A percentile compares a stretch with the other conserved stretches of the same genome.
phyloP scores from a whole-genome alignment of 2,113 vertebrate genomes.

The Clarias macrocephalus region DNA sequence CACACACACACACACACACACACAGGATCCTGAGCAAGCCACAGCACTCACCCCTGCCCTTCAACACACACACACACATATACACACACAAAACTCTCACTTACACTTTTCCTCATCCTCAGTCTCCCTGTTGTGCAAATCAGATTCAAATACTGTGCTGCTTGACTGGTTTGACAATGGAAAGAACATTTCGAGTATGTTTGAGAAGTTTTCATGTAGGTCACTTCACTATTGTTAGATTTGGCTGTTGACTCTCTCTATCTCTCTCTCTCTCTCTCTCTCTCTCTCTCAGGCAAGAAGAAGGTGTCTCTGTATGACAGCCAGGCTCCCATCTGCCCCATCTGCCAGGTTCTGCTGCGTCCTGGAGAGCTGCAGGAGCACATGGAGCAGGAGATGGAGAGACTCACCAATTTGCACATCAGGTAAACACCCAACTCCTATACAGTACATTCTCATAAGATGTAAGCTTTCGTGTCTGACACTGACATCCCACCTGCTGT shows the following conservation, averaged over 20 bases:
- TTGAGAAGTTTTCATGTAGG: slow-evolving; percentile 41
- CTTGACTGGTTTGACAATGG: slow-evolving; percentile 25
- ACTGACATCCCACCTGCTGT: neutral
- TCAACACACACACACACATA: slow-evolving; percentile 48
- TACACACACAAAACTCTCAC: slow-evolving; percentile 8
- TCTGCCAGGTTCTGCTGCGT: slow-evolving; percentile 95
- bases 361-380: slow-evolving; percentile 95
- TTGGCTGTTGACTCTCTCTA: slow-evolving; percentile 12
- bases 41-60: slow-evolving; percentile 55
- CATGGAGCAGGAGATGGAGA: slow-evolving; percentile 97
- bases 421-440: slow-evolving; percentile 74
- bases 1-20: slow-evolving; percentile 38
- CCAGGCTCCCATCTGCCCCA: slow-evolving; percentile 95
- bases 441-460: neutral
- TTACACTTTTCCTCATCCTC: slow-evolving; percentile 65
- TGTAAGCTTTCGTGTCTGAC: neutral
- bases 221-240: slow-evolving; percentile 17
- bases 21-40: slow-evolving; percentile 34
- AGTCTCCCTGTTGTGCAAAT: slow-evolving; percentile 47
- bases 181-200: slow-evolving; percentile 37
- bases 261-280: neutral
- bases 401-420: slow-evolving; percentile 87
- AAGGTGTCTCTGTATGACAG: slow-evolving; percentile 93
- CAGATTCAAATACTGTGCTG: slow-evolving; percentile 40
- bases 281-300: slow-evolving; percentile 87